Conservation (phyloP, 2,113 vertebrate species). For the Prochilodus magdalenae region DNA sequence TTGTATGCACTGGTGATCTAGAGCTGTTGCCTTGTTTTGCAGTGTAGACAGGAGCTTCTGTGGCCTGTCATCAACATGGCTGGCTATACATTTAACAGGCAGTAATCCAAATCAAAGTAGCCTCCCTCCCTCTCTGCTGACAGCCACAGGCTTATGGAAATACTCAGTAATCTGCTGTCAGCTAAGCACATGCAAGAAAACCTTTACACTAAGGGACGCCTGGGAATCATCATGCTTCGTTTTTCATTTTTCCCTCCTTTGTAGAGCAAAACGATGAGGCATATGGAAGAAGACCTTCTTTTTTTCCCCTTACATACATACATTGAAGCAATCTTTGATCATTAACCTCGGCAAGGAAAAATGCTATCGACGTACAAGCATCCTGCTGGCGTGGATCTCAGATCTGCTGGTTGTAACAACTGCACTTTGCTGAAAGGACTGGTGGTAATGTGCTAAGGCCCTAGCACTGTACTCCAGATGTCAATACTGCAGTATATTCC, state of each 20-base stretch:
- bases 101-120: conserved; percentile 30
- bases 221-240: conserved; percentile 30
- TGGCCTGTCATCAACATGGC: conserved; percentile 1
- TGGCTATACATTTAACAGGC: conserved; percentile 31
- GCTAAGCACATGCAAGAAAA: not conserved
- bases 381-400: conserved; percentile 7
- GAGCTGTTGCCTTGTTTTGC: not conserved
- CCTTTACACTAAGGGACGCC: conserved; percentile 1
- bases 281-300: conserved; percentile 6
- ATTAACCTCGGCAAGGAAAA: conserved; percentile 45
- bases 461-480: not conserved
- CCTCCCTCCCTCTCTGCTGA: conserved; percentile 14
- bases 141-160: conserved; percentile 29
- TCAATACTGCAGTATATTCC: not conserved
- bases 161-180: conserved; percentile 46
- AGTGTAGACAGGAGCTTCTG: not conserved
- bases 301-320: not conserved
- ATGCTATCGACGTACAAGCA: conserved; percentile 38
- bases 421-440: conserved; percentile 18
- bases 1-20: not conserved
- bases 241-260: not conserved
- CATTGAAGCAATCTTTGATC: conserved; percentile 34
- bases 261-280: conserved; percentile 2
- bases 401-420: not conserved
- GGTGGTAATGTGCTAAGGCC: conserved; percentile 23